Conservation (phyloP, 2,113 vertebrate genomes). For the Arothron firmamentum region DNA sequence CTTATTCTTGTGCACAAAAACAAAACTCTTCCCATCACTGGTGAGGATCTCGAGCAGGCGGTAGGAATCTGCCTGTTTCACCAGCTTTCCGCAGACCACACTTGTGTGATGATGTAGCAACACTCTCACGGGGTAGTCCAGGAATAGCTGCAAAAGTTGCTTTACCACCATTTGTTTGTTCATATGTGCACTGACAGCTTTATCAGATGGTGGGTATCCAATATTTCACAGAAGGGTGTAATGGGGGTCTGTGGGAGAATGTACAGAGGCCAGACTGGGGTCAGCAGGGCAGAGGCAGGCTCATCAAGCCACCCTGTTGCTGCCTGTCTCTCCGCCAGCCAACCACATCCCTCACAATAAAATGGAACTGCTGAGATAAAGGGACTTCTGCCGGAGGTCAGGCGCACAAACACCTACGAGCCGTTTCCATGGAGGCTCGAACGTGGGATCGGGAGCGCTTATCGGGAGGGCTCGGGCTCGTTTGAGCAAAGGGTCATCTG, state of each 20-base stretch:
- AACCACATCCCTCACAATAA: slow-evolving; percentile 13
- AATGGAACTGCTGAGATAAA: slow-evolving; percentile 26
- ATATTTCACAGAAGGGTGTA: slow-evolving; percentile 6
- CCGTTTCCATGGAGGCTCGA: slow-evolving; percentile 18
- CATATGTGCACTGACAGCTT: background rate
- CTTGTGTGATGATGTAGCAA: too few relatives aligned
- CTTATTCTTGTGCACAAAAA: too few relatives aligned
- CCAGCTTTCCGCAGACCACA: too few relatives aligned
- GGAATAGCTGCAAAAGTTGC: background rate
- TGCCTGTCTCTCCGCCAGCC: slow-evolving; percentile 21
- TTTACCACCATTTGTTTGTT: background rate
- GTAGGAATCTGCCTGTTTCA: too few relatives aligned
- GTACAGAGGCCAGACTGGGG: slow-evolving; percentile 21
- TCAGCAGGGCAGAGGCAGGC: slow-evolving; percentile 18
- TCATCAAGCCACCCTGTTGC: slow-evolving; percentile 23
- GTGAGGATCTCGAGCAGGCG: too few relatives aligned
- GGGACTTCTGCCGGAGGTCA: slow-evolving; percentile 4
- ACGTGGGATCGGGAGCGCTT: slow-evolving; percentile 15
- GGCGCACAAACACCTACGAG: slow-evolving; percentile 22
- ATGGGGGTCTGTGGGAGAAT: slow-evolving; percentile 42
- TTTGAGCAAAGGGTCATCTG: slow-evolving; percentile 41
- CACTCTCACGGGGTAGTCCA: too few relatives aligned
- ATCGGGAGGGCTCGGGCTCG: slow-evolving; percentile 28
- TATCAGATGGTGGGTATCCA: slow-evolving; percentile 15
- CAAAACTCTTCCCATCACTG: too few relatives aligned